phyloP scores from a whole-genome alignment of 1,140 invertebrate genomes.

The Colletes gigas region DNA sequence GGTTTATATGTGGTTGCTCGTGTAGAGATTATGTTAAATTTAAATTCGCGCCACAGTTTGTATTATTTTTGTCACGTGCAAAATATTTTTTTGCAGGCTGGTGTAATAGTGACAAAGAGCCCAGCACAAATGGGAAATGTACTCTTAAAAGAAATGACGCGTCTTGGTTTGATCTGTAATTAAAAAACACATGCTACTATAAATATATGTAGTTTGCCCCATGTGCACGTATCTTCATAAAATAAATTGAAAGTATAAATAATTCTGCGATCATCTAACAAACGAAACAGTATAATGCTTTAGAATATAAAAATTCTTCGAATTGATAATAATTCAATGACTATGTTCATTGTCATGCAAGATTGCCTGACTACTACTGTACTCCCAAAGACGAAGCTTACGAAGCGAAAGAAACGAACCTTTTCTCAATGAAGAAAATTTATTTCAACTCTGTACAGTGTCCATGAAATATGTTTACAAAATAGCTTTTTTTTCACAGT shows the following conservation, averaged over 20 bases:
- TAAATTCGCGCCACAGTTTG: not conserved
- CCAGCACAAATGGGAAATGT: conserved; percentile 97
- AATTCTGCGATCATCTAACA: conserved; percentile 38
- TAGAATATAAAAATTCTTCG: conserved; percentile 30
- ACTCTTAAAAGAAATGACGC: conserved; percentile 93
- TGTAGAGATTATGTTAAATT: not conserved
- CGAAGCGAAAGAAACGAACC: conserved; percentile 20
- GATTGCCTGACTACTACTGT: conserved; percentile 1
- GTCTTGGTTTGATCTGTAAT: conserved; percentile 83
- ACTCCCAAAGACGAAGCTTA: conserved; percentile 18
- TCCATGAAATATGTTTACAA: conserved; percentile 61
- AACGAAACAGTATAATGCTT: conserved; percentile 42
- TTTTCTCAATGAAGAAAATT: conserved; percentile 48
- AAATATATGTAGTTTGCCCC: conserved; percentile 78
- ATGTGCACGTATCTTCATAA: conserved; percentile 76
- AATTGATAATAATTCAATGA: conserved; percentile 21
- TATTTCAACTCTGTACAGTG: conserved; percentile 58
- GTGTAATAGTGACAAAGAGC: conserved; percentile 96
- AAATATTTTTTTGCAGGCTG: conserved; percentile 82
- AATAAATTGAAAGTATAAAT: conserved; percentile 72
- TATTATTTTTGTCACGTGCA: not conserved
- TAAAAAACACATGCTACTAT: conserved; percentile 53
- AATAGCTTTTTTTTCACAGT: conserved; percentile 61
- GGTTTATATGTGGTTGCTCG: not conserved
- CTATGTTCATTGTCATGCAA: conserved; percentile 28